Evolutionary conservation across 2,797 vertebrate genomes (phyloP), one percentile per base, ranked within the genome.

Genomic region (Enteromius viviparus): DNA sequence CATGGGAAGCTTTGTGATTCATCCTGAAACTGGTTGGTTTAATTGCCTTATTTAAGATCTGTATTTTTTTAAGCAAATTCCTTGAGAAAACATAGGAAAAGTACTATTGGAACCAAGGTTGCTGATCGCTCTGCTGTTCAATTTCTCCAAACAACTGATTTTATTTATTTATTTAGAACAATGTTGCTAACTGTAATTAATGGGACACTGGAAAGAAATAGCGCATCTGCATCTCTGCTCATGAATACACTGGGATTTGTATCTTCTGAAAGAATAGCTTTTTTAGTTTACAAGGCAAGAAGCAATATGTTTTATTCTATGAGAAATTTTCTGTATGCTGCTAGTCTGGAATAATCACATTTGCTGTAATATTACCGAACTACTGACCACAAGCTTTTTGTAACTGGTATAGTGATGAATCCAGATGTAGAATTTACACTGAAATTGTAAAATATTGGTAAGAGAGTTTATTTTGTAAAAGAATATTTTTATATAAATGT

Each of bases 401-500:
- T 55, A 69, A 82, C 49, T 78, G 74, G 58, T 81, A 64, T 83
- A 83, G 71, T 82, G 85, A 91, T 90, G 88, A 89, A 92, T 88
- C 94, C 92, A 90, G 94, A 94, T 95, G 95, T 94, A 93, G 94
- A 91, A 92, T 91, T 89, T 92, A 93, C 95, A 95, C 95, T 94
- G 95, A 95, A 95, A 58, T 23, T 58, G 53, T 58, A 58, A 58
- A 96, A 95, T 93, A 91, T 90, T 89, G 94, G 95, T 96, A 94
- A 92, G 93, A 98, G 96, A 97, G 93, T 97, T 95, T 98, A 97
- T 98, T 99, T 98, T 98, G 95, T 97, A 94, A 98, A 94, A 98
- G 94, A 96, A 94, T 98, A 98, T 98, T 99, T 99, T 99, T 99
- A 96, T 98, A 98, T 96, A 96, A 96, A 96, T 97, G 95, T 96